Percentiles rank a stretch among this genome's conserved stretches.
phyloP scores from a whole-genome alignment of 1,140 invertebrate genomes.

The Physella acuta region DNA sequence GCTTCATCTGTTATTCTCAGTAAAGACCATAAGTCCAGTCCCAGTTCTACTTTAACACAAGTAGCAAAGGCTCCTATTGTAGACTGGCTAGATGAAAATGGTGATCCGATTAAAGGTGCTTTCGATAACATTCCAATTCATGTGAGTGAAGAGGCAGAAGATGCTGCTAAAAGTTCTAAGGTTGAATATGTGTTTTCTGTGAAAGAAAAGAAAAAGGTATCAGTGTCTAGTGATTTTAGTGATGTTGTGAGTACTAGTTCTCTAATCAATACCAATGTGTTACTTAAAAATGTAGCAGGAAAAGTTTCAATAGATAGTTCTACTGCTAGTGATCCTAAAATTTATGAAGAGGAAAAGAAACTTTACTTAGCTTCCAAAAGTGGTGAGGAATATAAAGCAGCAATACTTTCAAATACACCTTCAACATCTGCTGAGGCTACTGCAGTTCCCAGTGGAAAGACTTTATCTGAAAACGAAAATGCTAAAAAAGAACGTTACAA shows the following conservation, averaged over 20 bases:
- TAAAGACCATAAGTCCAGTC: neutral
- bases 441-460: neutral
- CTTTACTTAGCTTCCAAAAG: conserved; percentile 20
- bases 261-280: conserved; percentile 14
- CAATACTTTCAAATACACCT: neutral
- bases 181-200: conserved; percentile 25
- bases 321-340: too few species aligned
- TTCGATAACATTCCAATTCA: conserved; percentile 15
- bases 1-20: neutral
- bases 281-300: conserved; percentile 9
- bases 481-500: neutral
- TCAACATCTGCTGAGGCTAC: neutral
- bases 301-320: too few species aligned
- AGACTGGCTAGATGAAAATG: conserved; percentile 26
- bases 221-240: neutral
- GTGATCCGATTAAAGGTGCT: conserved; percentile 19
- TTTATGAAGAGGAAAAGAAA: conserved; percentile 21
- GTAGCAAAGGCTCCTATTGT: neutral
- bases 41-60: neutral
- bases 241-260: neutral
- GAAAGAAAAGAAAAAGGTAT: conserved; percentile 13
- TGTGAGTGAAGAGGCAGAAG: neutral
- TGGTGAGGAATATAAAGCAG: conserved; percentile 17
- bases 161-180: neutral
- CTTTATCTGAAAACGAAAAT: neutral